These are phyloP conservation scores for Argyrosomus regius DNA, from an alignment of 2,797 vertebrate species.

Conservation along the genomic window DNA sequence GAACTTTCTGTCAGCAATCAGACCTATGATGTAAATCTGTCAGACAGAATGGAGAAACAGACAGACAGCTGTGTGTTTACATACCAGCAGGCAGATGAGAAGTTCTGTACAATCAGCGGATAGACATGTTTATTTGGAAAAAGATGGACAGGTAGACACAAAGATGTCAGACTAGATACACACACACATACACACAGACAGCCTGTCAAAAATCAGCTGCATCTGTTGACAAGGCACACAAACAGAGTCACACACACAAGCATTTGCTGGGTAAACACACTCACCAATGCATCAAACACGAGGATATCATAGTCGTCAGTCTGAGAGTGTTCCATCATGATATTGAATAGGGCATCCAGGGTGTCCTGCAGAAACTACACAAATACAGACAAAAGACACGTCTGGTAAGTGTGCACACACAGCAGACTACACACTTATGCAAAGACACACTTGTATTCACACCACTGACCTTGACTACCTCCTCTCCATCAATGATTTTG, in stretches of 20 bases:
- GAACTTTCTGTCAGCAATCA: slow-evolving; percentile 98
- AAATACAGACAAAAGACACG: slow-evolving; percentile 1
- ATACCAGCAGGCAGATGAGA: slow-evolving; percentile 21
- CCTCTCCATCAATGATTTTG: slow-evolving; percentile 97
- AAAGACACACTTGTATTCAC: slow-evolving; percentile 5
- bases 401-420: not conserved
- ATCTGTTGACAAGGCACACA: slow-evolving; percentile 32
- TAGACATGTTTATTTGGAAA: slow-evolving; percentile 40
- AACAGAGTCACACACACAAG: slow-evolving; percentile 14
- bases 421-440: slow-evolving; percentile 46
- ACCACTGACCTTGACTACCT: slow-evolving; percentile 94
- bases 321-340: slow-evolving; percentile 99
- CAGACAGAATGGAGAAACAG: slow-evolving; percentile 41
- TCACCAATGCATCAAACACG: slow-evolving; percentile 97
- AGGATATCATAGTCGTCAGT: slow-evolving; percentile 96
- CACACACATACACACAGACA: slow-evolving; percentile 6
- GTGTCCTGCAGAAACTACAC: slow-evolving; percentile 96
- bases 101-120: slow-evolving; percentile 36
- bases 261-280: slow-evolving; percentile 35
- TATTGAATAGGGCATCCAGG: slow-evolving; percentile 97
- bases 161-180: slow-evolving; percentile 31
- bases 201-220: slow-evolving; percentile 49
- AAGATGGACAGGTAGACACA: slow-evolving; percentile 34
- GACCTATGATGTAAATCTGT: slow-evolving; percentile 97
- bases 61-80: slow-evolving; percentile 34